Percentiles rank a stretch among this genome's conserved stretches.
These are phyloP conservation scores for Calidris pugnax DNA, from an alignment of 2,113 vertebrate species.

Conservation along the genomic window DNA sequence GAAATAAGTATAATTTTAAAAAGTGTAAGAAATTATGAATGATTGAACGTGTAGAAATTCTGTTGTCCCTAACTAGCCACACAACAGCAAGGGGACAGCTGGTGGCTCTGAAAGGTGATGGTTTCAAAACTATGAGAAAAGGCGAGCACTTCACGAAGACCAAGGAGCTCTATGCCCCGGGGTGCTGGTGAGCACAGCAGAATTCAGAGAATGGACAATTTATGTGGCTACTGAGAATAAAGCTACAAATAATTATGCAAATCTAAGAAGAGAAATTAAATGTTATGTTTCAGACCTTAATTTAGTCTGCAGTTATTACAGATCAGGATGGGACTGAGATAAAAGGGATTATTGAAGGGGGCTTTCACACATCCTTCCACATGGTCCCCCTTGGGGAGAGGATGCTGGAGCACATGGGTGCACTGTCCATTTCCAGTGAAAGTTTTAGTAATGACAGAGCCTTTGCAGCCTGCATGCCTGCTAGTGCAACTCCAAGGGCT, in stretches of 20 bases:
- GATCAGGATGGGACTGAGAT: not conserved
- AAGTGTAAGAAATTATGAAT: not conserved
- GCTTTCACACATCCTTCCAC: not conserved
- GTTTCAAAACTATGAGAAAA: not conserved
- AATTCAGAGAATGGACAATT: not conserved
- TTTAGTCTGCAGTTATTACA: not conserved
- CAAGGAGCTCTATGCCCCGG: not conserved
- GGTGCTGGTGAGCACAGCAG: not conserved
- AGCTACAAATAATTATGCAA: not conserved
- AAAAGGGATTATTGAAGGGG: not conserved
- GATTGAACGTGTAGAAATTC: not conserved
- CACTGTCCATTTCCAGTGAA: not conserved
- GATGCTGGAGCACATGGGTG: accelerated
- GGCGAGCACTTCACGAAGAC: not conserved
- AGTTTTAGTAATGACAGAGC: not conserved
- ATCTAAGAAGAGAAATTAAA: not conserved
- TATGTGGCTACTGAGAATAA: not conserved
- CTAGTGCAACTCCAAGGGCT: not conserved
- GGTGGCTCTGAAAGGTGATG: not conserved
- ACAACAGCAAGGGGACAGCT: not conserved
- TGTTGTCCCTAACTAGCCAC: not conserved
- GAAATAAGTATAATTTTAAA: not conserved
- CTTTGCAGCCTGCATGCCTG: not conserved
- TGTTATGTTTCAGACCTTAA: not conserved
- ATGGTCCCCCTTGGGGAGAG: accelerated